Percentiles rank a stretch among this genome's conserved stretches.
phyloP scores from a whole-genome alignment of 2,113 vertebrate genomes.

The Buteo buteo region DNA sequence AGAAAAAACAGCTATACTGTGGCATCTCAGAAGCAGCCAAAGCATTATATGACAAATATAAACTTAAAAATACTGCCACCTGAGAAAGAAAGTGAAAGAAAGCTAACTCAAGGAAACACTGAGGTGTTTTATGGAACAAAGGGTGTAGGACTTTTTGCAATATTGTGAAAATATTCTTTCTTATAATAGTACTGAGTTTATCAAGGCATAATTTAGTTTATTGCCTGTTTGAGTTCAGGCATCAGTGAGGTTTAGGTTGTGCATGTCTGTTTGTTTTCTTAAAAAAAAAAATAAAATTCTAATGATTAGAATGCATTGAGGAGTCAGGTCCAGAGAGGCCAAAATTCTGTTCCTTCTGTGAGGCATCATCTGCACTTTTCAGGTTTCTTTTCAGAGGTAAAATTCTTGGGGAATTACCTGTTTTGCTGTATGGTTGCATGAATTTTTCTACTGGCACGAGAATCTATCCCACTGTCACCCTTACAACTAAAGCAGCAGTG shows the following conservation, averaged over 20 bases:
- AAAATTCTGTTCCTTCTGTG: background rate
- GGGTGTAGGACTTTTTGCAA: background rate
- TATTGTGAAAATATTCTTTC: background rate
- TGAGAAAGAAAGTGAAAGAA: background rate
- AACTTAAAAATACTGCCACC: background rate
- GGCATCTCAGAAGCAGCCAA: background rate
- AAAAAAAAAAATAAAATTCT: background rate
- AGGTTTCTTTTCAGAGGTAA: background rate
- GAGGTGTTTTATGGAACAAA: background rate
- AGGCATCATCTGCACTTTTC: background rate
- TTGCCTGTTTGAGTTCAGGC: background rate
- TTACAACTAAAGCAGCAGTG: background rate
- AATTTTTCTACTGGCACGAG: background rate
- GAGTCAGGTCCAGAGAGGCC: background rate
- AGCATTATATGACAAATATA: background rate
- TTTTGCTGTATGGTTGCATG: background rate
- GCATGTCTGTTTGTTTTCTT: background rate
- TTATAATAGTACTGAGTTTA: background rate
- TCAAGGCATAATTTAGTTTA: background rate
- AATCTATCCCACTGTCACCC: background rate
- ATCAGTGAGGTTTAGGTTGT: background rate
- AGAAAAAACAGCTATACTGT: background rate
- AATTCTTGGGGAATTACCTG: background rate
- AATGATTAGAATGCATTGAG: background rate
- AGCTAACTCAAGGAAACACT: accelerated